Evolutionary conservation across 2,797 vertebrate species (phyloP).

Genomic region (Smutsia gigantea): DNA sequence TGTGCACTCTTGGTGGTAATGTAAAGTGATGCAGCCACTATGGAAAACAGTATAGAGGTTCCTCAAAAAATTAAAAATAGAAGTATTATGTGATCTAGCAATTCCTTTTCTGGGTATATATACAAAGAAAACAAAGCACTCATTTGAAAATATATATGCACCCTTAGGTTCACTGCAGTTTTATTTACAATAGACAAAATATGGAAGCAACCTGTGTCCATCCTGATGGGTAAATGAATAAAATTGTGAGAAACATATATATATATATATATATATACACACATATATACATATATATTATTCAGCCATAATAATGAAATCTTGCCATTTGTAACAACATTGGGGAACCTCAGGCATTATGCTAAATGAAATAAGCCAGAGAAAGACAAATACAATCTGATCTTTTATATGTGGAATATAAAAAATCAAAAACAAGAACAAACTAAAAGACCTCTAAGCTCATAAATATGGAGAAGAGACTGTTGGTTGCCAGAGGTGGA

Average conservation of each 20-base stretch:
- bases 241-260: neutral
- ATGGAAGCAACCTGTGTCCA: neutral
- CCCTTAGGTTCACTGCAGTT: neutral
- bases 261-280: neutral
- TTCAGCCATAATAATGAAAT: neutral
- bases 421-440: neutral
- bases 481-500: neutral
- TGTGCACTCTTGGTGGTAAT: neutral
- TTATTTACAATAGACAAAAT: neutral
- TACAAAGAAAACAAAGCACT: neutral
- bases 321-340: neutral
- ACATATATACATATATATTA: neutral
- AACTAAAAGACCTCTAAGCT: neutral
- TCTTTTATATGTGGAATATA: neutral
- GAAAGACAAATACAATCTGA: neutral
- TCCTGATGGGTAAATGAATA: neutral
- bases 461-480: neutral
- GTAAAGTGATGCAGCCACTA: neutral
- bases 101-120: neutral
- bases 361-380: neutral
- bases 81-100: neutral
- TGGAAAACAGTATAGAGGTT: neutral
- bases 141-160: neutral
- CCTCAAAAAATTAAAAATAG: neutral
- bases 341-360: neutral